Evolutionary conservation across 2,888 invertebrate species (phyloP).

Genomic region (Heterodera filipjevi): DNA sequence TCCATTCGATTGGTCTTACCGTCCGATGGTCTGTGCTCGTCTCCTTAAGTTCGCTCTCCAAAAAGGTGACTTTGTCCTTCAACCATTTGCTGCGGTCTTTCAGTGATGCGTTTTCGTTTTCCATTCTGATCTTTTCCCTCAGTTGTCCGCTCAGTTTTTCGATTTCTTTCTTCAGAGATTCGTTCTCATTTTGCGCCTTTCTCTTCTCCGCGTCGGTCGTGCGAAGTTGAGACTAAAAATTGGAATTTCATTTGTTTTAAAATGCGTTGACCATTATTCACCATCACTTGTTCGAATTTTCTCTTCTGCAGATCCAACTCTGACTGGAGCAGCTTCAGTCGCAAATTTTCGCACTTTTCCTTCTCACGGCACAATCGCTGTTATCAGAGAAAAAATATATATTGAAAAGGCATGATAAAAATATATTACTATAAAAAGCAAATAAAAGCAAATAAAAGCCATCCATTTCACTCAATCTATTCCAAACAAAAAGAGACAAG

Average conservation of each 20-base stretch:
- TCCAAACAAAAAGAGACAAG: too few relatives aligned
- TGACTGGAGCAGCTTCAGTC: constrained; percentile 25
- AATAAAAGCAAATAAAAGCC: too few relatives aligned
- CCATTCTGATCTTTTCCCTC: constrained; percentile 21
- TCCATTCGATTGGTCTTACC: neutral
- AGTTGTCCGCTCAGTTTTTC: constrained; percentile 31
- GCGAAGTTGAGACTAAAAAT: constrained; percentile 23
- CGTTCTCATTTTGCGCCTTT: constrained; percentile 26
- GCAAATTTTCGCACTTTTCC: constrained; percentile 30
- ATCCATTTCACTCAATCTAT: too few relatives aligned
- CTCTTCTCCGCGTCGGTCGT: constrained; percentile 31
- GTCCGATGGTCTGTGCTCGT: constrained; percentile 48
- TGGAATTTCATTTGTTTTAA: neutral
- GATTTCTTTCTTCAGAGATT: constrained; percentile 25
- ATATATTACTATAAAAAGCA: too few relatives aligned
- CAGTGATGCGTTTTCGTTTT: constrained; percentile 29
- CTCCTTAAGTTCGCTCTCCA: constrained; percentile 50
- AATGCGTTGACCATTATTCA: constrained; percentile 4
- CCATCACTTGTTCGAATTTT: constrained; percentile 36
- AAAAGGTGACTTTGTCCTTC: constrained; percentile 34
- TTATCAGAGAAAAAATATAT: neutral
- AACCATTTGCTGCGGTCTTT: constrained; percentile 37
- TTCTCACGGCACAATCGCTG: constrained; percentile 20
- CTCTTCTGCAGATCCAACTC: constrained; percentile 25
- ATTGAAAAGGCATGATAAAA: too few relatives aligned